Evolutionary conservation across 2,888 invertebrate genomes (phyloP).

Genomic region (Mechanitis messenoides): DNA sequence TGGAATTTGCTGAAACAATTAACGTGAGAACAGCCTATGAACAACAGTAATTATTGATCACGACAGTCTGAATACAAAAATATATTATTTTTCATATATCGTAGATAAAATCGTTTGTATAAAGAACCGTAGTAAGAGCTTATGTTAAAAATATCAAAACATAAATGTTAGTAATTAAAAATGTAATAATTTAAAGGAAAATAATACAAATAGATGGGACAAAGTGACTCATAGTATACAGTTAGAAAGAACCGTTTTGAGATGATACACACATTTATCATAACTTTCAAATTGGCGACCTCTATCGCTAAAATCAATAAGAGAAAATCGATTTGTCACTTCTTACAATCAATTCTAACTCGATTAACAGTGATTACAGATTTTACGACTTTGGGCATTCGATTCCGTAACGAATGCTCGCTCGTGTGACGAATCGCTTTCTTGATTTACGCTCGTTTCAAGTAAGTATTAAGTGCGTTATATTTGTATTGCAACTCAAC

Average conservation of each 20-base stretch:
- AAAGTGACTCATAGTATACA: neutral
- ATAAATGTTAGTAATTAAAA: too few relatives aligned
- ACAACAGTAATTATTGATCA: too few relatives aligned
- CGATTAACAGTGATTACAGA: constrained; percentile 34
- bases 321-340: constrained; percentile 28
- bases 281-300: constrained; percentile 20
- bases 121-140: too few relatives aligned
- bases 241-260: neutral
- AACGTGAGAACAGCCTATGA: too few relatives aligned
- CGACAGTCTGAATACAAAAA: too few relatives aligned
- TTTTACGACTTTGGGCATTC: constrained; percentile 38
- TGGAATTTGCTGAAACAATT: neutral
- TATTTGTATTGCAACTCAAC: neutral
- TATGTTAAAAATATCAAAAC: too few relatives aligned
- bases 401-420: constrained; percentile 51
- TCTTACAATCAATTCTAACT: constrained; percentile 38
- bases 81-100: too few relatives aligned
- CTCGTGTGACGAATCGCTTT: constrained; percentile 48
- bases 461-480: neutral
- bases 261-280: neutral
- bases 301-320: constrained; percentile 25
- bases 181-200: neutral
- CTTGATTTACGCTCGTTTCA: constrained; percentile 36
- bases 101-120: too few relatives aligned
- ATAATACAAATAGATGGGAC: neutral